Evolutionary conservation across 35 echinoderm and acorn worm genomes (phyloP).

Genomic region (Ophioderma brevispina): DNA sequence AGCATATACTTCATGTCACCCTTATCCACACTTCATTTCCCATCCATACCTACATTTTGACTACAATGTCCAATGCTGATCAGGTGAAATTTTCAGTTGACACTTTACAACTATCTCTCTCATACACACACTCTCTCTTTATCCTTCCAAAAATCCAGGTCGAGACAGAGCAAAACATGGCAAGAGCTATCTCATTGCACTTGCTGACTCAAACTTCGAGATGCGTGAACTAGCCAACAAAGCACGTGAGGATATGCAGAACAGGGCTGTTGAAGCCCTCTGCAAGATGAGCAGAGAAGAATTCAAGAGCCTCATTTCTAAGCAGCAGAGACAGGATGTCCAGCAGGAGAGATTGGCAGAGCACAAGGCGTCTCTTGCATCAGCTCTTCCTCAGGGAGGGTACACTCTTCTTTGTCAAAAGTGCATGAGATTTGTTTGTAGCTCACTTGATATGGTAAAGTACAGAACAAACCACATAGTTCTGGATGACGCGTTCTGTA

Average conservation of each 20-base stretch:
- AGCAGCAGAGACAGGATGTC: neutral
- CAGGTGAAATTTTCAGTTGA: too few species aligned
- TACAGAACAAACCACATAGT: neutral
- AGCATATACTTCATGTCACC: too few species aligned
- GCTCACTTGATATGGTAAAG: neutral
- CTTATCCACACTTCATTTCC: too few species aligned
- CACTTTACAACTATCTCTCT: too few species aligned
- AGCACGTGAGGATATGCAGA: neutral
- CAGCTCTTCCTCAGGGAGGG: neutral
- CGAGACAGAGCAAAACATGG: neutral
- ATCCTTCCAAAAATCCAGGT: too few species aligned
- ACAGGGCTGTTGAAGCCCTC: neutral
- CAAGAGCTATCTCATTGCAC: neutral
- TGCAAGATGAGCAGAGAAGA: neutral
- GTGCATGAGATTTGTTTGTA: neutral
- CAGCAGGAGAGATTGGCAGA: neutral
- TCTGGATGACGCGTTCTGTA: neutral
- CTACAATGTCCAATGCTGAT: too few species aligned
- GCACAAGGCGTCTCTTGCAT: neutral
- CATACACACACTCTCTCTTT: too few species aligned
- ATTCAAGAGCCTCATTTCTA: neutral
- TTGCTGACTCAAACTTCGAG: neutral
- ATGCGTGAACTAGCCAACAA: neutral
- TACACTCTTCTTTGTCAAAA: neutral
- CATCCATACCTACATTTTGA: too few species aligned